Percentiles rank a stretch among this genome's conserved stretches.
Evolutionary conservation across 2,113 vertebrate species (phyloP).

Genomic region (Neopipo cinnamomea): DNA sequence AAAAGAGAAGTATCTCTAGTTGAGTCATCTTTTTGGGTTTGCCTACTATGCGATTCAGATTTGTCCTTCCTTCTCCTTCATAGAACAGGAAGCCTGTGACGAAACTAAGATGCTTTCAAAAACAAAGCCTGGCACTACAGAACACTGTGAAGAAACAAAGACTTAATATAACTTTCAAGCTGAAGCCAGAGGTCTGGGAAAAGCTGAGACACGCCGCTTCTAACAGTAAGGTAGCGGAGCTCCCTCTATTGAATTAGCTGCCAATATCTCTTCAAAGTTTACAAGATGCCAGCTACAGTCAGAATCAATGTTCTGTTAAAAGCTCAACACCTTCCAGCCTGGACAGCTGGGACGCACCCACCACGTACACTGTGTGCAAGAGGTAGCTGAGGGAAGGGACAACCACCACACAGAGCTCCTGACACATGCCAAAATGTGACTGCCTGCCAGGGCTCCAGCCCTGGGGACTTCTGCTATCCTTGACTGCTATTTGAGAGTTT

Average conservation of each 20-base stretch:
- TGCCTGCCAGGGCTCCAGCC: background rate
- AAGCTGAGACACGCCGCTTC: background rate
- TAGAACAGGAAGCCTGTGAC: background rate
- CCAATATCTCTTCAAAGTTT: slow-evolving; percentile 7
- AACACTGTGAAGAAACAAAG: background rate
- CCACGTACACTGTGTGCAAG: background rate
- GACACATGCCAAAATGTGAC: background rate
- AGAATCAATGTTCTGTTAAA: background rate
- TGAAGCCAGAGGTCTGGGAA: slow-evolving; percentile 31
- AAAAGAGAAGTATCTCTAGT: background rate
- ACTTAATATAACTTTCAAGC: background rate
- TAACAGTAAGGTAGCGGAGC: slow-evolving; percentile 41
- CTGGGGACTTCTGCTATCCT: background rate
- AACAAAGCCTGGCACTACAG: background rate
- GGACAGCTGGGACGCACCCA: background rate
- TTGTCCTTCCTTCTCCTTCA: background rate
- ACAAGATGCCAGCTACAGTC: background rate
- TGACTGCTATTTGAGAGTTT: background rate
- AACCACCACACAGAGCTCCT: background rate
- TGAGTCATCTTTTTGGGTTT: background rate
- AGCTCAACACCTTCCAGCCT: background rate
- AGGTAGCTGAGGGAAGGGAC: background rate
- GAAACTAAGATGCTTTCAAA: background rate
- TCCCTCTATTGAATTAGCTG: slow-evolving; percentile 71
- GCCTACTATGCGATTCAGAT: background rate